Evolutionary conservation across 2,888 invertebrate genomes (phyloP).

Genomic region (Cheilosia vulpina): DNA sequence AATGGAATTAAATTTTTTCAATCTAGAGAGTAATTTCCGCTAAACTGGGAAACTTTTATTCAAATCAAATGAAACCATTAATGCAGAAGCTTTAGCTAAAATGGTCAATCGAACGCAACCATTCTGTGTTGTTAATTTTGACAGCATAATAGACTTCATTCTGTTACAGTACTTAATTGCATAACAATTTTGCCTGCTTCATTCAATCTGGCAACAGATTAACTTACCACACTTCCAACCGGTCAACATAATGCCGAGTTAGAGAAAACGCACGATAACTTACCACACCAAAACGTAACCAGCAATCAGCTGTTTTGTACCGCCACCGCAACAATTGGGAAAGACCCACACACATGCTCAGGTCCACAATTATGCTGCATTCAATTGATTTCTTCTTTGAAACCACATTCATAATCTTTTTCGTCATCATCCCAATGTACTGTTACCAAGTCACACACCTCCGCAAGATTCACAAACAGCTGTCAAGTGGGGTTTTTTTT

Average conservation of each 20-base stretch:
- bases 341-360: conserved; percentile 28
- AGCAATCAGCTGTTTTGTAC: conserved; percentile 37
- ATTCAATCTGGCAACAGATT: conserved; percentile 23
- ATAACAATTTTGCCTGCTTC: background rate
- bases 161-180: too few species aligned
- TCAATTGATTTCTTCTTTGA: conserved; percentile 10
- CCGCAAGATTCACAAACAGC: conserved; percentile 41
- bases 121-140: too few species aligned
- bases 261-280: conserved; percentile 29
- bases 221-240: conserved; percentile 3
- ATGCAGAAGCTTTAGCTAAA: too few species aligned
- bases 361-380: background rate
- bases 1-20: too few species aligned
- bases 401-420: background rate
- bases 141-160: too few species aligned
- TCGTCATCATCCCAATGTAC: conserved; percentile 56
- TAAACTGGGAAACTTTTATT: too few species aligned
- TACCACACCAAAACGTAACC: conserved; percentile 33
- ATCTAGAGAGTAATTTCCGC: too few species aligned
- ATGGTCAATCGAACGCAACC: too few species aligned
- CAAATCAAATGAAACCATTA: too few species aligned
- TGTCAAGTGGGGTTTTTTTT: conserved; percentile 28
- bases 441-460: conserved; percentile 62
- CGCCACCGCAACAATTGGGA: conserved; percentile 33
- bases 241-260: background rate